phyloP scores from a whole-genome alignment of 2,113 vertebrate genomes.

The Pelobates fuscus region DNA sequence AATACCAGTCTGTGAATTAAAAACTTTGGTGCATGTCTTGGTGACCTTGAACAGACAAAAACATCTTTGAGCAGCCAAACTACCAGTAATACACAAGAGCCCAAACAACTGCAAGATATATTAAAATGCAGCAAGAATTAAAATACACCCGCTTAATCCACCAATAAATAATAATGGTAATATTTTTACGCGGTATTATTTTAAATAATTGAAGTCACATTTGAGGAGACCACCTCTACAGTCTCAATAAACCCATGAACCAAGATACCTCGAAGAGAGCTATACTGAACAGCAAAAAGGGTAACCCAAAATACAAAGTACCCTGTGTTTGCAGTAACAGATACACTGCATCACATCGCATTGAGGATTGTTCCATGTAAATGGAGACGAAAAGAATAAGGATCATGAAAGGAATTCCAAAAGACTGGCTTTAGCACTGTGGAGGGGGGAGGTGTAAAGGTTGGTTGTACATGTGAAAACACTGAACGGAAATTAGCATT shows the following conservation, averaged over 20 bases:
- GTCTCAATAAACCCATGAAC: too few relatives aligned
- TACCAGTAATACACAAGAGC: neutral
- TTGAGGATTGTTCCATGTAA: slow-evolving; percentile 9
- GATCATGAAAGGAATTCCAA: slow-evolving; percentile 40
- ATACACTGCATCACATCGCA: neutral
- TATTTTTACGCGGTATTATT: too few relatives aligned
- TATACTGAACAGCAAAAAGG: too few relatives aligned
- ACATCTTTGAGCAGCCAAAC: neutral
- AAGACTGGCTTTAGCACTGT: slow-evolving; percentile 13
- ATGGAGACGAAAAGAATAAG: slow-evolving; percentile 21
- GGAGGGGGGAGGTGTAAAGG: slow-evolving; percentile 10
- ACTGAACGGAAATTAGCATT: neutral
- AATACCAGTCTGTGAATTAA: neutral
- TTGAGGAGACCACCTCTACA: too few relatives aligned
- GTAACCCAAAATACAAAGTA: neutral
- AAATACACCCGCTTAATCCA: too few relatives aligned
- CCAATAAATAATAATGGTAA: too few relatives aligned
- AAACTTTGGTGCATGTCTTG: neutral
- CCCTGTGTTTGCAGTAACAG: neutral
- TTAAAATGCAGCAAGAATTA: too few relatives aligned
- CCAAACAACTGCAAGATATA: neutral
- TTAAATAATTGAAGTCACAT: too few relatives aligned
- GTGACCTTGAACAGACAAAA: neutral
- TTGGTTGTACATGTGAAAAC: slow-evolving; percentile 23
- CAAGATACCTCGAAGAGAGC: too few relatives aligned